Base-by-base conservation (phyloP, 2,113 vertebrate species). In the Gallinago undulata region DNA sequence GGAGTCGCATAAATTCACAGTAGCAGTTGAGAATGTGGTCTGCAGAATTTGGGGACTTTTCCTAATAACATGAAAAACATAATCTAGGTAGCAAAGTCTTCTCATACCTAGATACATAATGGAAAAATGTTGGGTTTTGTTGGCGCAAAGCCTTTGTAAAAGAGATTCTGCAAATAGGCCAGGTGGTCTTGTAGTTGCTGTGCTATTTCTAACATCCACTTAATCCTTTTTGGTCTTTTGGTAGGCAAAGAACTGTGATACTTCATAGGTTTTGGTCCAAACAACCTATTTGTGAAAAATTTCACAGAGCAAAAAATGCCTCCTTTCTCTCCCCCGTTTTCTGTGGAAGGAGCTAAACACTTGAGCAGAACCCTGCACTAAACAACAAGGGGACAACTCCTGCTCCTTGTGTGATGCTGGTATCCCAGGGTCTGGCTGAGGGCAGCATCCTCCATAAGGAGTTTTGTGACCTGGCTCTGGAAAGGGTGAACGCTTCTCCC, bases 61-160 rank as follows among this genome's bases (percentile, higher is more conserved):
- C 74, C 53, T 53, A 50, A 85, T 35, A 85, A 60, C 14, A 21
- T 60, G 35, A 41, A 59, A 91, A 94, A 43, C 48, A n/a, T 28
- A 64, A 74, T 74, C 51, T 73, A 60, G 72, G 25, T n/a, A 67
- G 45, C 43, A 69, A 90, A 76, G 68, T 86, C 86, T 92, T 68
- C 62, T 81, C 50, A 53, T 63, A 37, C 35, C 25, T 53, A 79
- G 66, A 67, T 51, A 57, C 23, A 33, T 39, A 78, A 55, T 33
- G n/a, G 72, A 67, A 91, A 90, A 93, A 79, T 37, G 7, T 51
- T 79, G 27, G 19, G 59, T 78, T 55, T 55, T 55, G 53, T 55
- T 55, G 53, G 28, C 5, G 30, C 27, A 70, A 84, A 95, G 28
- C 19, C 53, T 68, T 66, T 37, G 25, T 53, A 41, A 82, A 89